These are phyloP conservation scores for Esox niger DNA, from an alignment of 2,113 vertebrate species.

Conservation along the genomic window DNA sequence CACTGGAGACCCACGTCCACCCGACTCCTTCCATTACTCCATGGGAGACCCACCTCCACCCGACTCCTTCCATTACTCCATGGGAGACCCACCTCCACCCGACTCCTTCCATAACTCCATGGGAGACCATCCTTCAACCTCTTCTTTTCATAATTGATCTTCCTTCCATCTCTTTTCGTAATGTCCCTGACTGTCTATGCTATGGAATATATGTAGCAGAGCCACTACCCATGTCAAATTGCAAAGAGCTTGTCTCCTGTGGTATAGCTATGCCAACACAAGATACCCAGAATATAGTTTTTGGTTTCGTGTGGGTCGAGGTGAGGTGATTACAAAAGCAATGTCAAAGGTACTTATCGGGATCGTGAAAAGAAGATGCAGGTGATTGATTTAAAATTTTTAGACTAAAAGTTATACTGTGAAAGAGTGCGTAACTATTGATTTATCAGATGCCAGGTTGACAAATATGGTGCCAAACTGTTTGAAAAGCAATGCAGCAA, in stretches of 20 bases:
- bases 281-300: not conserved
- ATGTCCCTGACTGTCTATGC: not conserved
- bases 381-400: not conserved
- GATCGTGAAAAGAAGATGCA: not conserved
- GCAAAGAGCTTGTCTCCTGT: not conserved
- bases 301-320: not conserved
- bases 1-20: too few relatives aligned
- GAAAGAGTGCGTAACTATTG: not conserved
- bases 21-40: too few relatives aligned
- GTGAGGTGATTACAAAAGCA: not conserved
- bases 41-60: too few relatives aligned
- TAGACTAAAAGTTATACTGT: not conserved
- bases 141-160: too few relatives aligned
- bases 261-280: not conserved
- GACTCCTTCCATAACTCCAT: too few relatives aligned
- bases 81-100: too few relatives aligned
- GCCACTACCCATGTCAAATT: not conserved
- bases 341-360: not conserved
- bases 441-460: not conserved
- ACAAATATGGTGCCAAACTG: not conserved
- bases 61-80: too few relatives aligned
- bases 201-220: conserved; percentile 5
- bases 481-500: too few relatives aligned
- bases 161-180: not conserved
- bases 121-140: too few relatives aligned